Base-by-base conservation (phyloP, 1,140 invertebrate genomes). In the Rhagoletis zephyria region DNA sequence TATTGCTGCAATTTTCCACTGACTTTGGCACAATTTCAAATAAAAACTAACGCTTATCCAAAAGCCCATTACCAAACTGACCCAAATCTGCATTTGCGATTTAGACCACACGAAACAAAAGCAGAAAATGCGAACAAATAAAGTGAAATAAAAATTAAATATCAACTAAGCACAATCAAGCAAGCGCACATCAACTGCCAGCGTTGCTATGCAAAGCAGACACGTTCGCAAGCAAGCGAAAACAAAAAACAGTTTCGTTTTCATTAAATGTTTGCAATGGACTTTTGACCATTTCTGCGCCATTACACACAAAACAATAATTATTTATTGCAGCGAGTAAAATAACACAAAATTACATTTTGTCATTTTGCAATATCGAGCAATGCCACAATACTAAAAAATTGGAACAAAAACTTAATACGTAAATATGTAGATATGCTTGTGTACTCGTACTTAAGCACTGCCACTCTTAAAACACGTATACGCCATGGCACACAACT, bases 1-100 rank as follows among this genome's bases (percentile, higher is more conserved):
- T 42, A 9, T 74, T 74, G 42, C 14, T 74, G 67, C 45, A 45
- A 45, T 74, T 74, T 74, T 45, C 45, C 14, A 9, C 16, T 48
- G 67, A 74, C 67, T 74, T 74, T 74, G 67, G 67, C 67, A 74
- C 42, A 45, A 48, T 74, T 74, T 74, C 67, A 74, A 74, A 12
- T 30, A 30, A 48, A 74, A 74, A 48, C 45, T 48, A 48, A 74
- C 40, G 67, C 67, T 74, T 48, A 74, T 74, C 67, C 12, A 12
- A 48, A 9, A 45, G 16, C 67, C 4, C 42, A 45, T 14, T 42
- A 42, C 40, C 42, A 74, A 30, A 48, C 42, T 74, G 67, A 45
- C 67, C 67, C 67, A 74, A 74, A 74, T 74, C 67, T 40, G 45
- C 12, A 4, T 10, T 4, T 48, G 16, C 4, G 40, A 42, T 74